A percentile compares a stretch with the other conserved stretches of the same genome.
phyloP scores from a whole-genome alignment of 2,113 vertebrate genomes.

The Microcebus ravelobensis region DNA sequence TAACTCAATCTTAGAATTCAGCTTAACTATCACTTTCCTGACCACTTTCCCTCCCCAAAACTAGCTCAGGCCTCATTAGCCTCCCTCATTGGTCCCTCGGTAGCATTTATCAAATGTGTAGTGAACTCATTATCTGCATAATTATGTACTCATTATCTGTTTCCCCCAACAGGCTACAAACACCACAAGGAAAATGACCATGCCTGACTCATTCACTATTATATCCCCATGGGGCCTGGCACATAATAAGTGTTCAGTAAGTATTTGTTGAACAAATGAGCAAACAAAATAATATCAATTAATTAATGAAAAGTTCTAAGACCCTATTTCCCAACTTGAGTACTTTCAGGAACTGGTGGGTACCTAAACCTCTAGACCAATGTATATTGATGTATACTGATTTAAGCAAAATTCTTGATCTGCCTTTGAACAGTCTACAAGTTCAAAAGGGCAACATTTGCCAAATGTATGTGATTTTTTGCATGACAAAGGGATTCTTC shows the following conservation, averaged over 20 bases:
- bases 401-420: conserved; percentile 25
- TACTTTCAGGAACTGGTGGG: neutral
- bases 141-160: conserved; percentile 45
- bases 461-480: conserved; percentile 43
- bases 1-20: neutral
- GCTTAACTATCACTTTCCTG: neutral
- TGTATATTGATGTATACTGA: neutral
- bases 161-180: conserved; percentile 31
- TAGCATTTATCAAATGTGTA: conserved; percentile 59
- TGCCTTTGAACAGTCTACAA: conserved; percentile 48
- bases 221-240: neutral
- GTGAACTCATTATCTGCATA: conserved; percentile 66
- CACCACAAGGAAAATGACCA: neutral
- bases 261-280: neutral
- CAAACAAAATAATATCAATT: neutral
- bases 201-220: neutral
- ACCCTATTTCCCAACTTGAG: neutral
- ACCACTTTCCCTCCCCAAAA: neutral
- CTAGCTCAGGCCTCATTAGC: conserved; percentile 53
- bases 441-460: conserved; percentile 61
- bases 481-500: conserved; percentile 73
- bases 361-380: neutral
- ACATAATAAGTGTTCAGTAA: neutral
- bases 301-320: conserved; percentile 35
- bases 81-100: conserved; percentile 40